Base-by-base conservation (phyloP, 2,888 invertebrate genomes). In the Yponomeuta plumbellus region DNA sequence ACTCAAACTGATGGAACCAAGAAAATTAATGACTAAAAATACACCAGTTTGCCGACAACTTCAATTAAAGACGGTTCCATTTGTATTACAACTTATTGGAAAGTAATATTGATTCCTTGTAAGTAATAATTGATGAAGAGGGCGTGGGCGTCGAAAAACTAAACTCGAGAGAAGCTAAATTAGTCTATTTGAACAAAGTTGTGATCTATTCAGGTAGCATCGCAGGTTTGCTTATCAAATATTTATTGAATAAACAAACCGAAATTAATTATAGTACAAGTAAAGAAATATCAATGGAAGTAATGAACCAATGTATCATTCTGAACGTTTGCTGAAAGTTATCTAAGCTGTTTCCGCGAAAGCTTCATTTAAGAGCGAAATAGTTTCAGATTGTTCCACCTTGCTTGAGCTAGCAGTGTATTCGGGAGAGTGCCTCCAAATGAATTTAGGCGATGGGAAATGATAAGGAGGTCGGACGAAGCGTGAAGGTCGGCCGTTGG, bases 1-100 rank as follows among this genome's bases (percentile, higher is more conserved):
- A 79, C 76, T 79, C 79, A 79, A 78, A 78, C 73, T 77, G 73
- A 74, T 79, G 75, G 70, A 71, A 70, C 72, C 73, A 56, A 72
- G 70, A 71, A 78, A 80, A 76, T 73, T 72, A 77, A 75, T 70
- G 71, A 71, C 72, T 78, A 78, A 75, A 76, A 77, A 74, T 75
- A 77, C 34, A 34, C 74, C 70, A 69, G 66, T 66, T 67, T 66
- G 70, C 64, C 70, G 69, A 69, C 13, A 21, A 21, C 21, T 23
- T 59, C 4, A 8, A 21, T 17, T 11, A 59, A 21, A 59, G 13
- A 59, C 21, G 59, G 23, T 13, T 59, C 59, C n/a, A 59, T 59
- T 59, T 22, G 59, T 59, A 6, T 34, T 21, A 11, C 1, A 17
- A 21, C 23, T 52, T 52, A 52, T 13, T 52, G 2, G 13, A 52